These are phyloP conservation scores for Leptinotarsa rubiginosa DNA, from an alignment of 2,888 invertebrate species.

Conservation along the genomic window DNA sequence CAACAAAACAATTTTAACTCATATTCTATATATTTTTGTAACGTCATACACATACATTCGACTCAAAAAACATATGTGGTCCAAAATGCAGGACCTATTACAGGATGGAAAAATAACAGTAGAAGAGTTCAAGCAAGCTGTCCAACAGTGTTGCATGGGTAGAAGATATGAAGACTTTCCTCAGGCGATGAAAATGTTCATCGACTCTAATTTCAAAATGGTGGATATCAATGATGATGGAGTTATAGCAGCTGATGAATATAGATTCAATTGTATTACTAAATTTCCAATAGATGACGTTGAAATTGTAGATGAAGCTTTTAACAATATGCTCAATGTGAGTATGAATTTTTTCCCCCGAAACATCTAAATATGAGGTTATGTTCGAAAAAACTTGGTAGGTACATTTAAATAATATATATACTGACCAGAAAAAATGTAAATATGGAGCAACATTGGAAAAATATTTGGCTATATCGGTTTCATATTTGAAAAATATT, in stretches of 20 bases:
- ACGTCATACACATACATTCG: neutral
- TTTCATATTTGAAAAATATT: no score
- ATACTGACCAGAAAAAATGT: no score
- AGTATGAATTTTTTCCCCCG: conserved; percentile 60
- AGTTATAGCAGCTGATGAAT: conserved; percentile 82
- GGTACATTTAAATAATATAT: no score
- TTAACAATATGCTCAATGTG: conserved; percentile 80
- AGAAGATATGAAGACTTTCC: conserved; percentile 83
- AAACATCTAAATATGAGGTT: no score
- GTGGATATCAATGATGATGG: conserved; percentile 86
- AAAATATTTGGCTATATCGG: no score
- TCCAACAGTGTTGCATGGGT: conserved; percentile 84
- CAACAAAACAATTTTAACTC: no score
- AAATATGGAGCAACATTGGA: no score
- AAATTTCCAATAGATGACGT: conserved; percentile 84
- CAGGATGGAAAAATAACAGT: conserved; percentile 86
- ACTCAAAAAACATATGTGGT: conserved; percentile 14
- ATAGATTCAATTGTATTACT: conserved; percentile 84
- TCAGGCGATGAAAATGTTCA: conserved; percentile 88
- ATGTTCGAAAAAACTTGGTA: no score
- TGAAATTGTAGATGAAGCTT: conserved; percentile 81
- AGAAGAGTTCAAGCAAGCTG: conserved; percentile 85
- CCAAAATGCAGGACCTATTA: conserved; percentile 62
- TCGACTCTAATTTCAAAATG: conserved; percentile 85
- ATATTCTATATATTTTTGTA: neutral